A percentile compares a stretch with the other conserved stretches of the same genome.
phyloP scores from a whole-genome alignment of 2,797 vertebrate species.

The Leptoclinus maculatus region DNA sequence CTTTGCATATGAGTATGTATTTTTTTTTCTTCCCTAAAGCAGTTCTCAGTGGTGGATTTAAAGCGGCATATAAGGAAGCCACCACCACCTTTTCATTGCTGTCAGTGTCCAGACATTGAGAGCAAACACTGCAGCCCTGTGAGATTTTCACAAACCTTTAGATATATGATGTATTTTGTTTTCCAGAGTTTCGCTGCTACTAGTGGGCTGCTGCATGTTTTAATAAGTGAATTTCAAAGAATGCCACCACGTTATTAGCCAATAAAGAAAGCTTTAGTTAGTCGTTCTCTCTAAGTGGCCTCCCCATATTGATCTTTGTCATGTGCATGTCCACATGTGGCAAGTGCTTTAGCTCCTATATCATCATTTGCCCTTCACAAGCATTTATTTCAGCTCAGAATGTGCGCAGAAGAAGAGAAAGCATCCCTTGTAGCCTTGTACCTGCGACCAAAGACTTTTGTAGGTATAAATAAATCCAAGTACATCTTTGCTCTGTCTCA shows the following conservation, averaged over 20 bases:
- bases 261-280: constrained; percentile 45
- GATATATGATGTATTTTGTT: background rate
- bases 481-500: constrained; percentile 59
- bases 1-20: constrained; percentile 50
- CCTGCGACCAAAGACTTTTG: constrained; percentile 27
- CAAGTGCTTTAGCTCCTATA: constrained; percentile 4
- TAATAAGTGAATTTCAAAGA: constrained; percentile 48
- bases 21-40: constrained; percentile 20
- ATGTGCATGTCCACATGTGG: constrained; percentile 44
- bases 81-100: background rate
- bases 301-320: constrained; percentile 47
- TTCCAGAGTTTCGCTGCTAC: background rate
- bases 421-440: background rate
- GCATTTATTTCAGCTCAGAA: background rate
- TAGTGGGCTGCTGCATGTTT: constrained; percentile 11
- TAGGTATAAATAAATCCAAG: constrained; percentile 62
- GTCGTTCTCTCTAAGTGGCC: constrained; percentile 35
- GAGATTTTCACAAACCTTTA: constrained; percentile 14
- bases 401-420: constrained; percentile 12
- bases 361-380: constrained; percentile 1
- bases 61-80: constrained; percentile 24
- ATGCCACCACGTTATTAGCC: constrained; percentile 48
- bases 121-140: constrained; percentile 15
- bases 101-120: constrained; percentile 14
- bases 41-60: constrained; percentile 28